Conservation (phyloP, 2,888 invertebrate genomes). For the Neelides folsomi region DNA sequence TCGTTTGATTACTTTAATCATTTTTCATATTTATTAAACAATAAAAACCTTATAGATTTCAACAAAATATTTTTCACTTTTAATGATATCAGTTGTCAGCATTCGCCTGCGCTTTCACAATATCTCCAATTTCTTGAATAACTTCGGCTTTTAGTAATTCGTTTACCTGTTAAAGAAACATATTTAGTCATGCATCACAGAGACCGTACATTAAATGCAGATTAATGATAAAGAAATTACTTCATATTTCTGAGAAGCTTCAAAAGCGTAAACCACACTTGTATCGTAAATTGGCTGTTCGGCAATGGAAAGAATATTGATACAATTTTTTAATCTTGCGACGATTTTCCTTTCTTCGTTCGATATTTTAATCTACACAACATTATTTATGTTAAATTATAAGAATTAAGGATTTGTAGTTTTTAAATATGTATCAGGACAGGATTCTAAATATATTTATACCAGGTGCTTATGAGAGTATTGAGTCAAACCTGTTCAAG, state of each 20-base stretch:
- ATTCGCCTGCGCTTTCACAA: constrained; percentile 25
- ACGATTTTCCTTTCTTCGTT: constrained; percentile 69
- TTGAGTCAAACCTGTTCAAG: constrained; percentile 51
- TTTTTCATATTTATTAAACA: no score
- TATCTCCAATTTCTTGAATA: constrained; percentile 57
- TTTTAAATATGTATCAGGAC: no score
- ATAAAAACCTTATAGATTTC: no score
- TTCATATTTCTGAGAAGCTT: constrained; percentile 68
- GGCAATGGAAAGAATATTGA: constrained; percentile 68
- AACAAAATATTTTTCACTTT: no score
- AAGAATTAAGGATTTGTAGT: no score
- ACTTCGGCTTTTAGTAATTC: constrained; percentile 72
- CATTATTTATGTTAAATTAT: neutral
- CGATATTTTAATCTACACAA: constrained; percentile 49
- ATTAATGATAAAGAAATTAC: constrained; percentile 41
- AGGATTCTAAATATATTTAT: no score
- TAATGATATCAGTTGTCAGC: neutral
- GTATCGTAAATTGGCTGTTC: constrained; percentile 86
- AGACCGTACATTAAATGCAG: neutral
- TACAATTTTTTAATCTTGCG: constrained; percentile 74
- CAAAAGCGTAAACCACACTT: constrained; percentile 77
- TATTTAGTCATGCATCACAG: neutral
- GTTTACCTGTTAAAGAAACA: constrained; percentile 37
- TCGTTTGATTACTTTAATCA: no score
- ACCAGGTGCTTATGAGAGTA: no score